These are phyloP conservation scores for Ganaspis sp. DNA, from an alignment of 1,140 invertebrate genomes.

Conservation along the genomic window DNA sequence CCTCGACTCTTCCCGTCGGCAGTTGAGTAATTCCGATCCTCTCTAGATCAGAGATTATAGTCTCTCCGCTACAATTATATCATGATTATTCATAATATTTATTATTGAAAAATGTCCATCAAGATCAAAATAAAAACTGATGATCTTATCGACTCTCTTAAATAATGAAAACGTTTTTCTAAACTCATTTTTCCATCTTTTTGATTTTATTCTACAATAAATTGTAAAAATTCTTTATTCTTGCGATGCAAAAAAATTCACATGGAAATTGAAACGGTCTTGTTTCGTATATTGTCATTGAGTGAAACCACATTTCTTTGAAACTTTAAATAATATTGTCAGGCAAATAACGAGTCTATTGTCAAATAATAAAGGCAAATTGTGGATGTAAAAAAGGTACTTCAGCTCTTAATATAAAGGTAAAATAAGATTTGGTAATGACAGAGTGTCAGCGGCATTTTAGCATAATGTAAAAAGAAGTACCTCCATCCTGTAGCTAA, in stretches of 20 bases:
- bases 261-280: too few species aligned
- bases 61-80: neutral
- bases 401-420: neutral
- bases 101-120: too few species aligned
- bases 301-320: neutral
- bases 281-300: too few species aligned
- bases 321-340: neutral
- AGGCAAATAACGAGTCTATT: neutral
- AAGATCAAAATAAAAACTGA: too few species aligned
- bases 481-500: conserved; percentile 26
- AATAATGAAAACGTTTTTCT: too few species aligned
- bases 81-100: too few species aligned
- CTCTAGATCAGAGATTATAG: neutral
- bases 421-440: conserved; percentile 35
- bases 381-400: neutral
- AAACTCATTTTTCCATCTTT: too few species aligned
- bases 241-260: too few species aligned
- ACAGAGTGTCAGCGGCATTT: conserved; percentile 41
- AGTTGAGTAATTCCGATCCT: neutral
- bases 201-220: too few species aligned
- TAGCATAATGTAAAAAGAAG: conserved; percentile 43
- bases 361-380: neutral
- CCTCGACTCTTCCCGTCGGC: neutral
- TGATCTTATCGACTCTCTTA: too few species aligned
- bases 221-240: too few species aligned